Evolutionary conservation across 2,888 invertebrate genomes (phyloP).

Genomic region (Erebia ligea): DNA sequence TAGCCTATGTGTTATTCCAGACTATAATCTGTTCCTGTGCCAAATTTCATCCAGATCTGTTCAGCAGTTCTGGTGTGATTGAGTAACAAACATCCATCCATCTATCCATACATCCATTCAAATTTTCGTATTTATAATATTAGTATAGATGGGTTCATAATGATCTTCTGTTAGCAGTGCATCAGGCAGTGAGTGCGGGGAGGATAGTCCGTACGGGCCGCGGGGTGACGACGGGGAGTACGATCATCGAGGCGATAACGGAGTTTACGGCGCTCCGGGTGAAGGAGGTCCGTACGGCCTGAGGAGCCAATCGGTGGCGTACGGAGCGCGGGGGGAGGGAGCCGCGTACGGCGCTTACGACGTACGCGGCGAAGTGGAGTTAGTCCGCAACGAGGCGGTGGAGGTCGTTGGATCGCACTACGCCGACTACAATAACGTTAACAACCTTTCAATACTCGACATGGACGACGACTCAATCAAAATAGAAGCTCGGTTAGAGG

Average conservation of each 20-base stretch:
- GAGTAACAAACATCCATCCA: too few species aligned
- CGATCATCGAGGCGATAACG: not conserved
- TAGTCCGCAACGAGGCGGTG: slow-evolving; percentile 1
- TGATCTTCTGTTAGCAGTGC: slow-evolving; percentile 19
- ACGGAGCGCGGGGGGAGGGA: not conserved
- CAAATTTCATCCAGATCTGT: too few species aligned
- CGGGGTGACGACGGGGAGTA: slow-evolving; percentile 3
- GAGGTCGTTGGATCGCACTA: slow-evolving; percentile 34
- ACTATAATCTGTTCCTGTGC: too few species aligned
- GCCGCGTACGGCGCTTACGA: slow-evolving; percentile 11
- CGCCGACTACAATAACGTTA: slow-evolving; percentile 51
- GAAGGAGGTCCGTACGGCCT: slow-evolving; percentile 5
- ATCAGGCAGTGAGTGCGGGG: slow-evolving; percentile 36
- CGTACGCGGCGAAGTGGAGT: not conserved
- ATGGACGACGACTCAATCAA: slow-evolving; percentile 79
- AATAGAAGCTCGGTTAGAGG: slow-evolving; percentile 70
- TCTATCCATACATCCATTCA: too few species aligned
- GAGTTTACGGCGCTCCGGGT: not conserved
- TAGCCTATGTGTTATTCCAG: too few species aligned
- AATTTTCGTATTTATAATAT: too few species aligned
- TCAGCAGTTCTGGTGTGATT: too few species aligned
- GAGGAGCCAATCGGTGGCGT: not conserved
- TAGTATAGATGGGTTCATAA: too few species aligned
- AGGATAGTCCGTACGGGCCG: slow-evolving; percentile 7
- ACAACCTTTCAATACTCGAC: slow-evolving; percentile 75